phyloP scores from a whole-genome alignment of 2,113 vertebrate genomes.

The Corydoras maculifer region DNA sequence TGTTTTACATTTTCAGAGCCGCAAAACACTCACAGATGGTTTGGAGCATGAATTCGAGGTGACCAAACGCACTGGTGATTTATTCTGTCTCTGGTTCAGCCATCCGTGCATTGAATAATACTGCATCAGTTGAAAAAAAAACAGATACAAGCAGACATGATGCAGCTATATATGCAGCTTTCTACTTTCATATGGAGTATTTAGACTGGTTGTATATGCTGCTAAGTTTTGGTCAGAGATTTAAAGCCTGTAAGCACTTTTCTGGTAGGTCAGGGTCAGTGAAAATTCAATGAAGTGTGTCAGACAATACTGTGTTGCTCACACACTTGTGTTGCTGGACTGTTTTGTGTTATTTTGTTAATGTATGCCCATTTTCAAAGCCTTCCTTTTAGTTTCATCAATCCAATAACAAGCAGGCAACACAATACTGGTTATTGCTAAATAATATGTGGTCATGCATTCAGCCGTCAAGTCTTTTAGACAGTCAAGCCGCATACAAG shows the following conservation, averaged over 20 bases:
- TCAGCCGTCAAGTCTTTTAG: conserved; percentile 5
- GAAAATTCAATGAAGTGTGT: conserved; percentile 2
- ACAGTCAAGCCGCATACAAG: conserved; percentile 21
- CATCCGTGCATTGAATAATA: background rate
- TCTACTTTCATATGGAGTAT: background rate
- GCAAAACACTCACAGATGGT: conserved; percentile 13
- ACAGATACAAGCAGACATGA: background rate
- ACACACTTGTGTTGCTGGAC: too few species aligned
- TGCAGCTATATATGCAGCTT: too few species aligned
- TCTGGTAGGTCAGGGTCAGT: background rate
- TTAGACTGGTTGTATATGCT: background rate
- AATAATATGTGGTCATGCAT: conserved; percentile 10
- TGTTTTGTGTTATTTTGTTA: background rate
- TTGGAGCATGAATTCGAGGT: background rate
- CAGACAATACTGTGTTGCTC: background rate
- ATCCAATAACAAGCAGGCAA: too few species aligned
- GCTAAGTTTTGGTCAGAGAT: background rate
- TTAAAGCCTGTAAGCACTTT: background rate
- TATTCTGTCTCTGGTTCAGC: conserved; percentile 6
- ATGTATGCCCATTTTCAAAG: background rate
- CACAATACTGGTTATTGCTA: background rate
- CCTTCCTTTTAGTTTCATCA: background rate
- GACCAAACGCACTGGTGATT: conserved; percentile 6
- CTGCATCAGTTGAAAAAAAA: background rate
- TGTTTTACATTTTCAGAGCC: conserved; percentile 15